These are phyloP conservation scores for Vulpes vulpes DNA, from an alignment of 2,113 vertebrate species.

Conservation along the genomic window DNA sequence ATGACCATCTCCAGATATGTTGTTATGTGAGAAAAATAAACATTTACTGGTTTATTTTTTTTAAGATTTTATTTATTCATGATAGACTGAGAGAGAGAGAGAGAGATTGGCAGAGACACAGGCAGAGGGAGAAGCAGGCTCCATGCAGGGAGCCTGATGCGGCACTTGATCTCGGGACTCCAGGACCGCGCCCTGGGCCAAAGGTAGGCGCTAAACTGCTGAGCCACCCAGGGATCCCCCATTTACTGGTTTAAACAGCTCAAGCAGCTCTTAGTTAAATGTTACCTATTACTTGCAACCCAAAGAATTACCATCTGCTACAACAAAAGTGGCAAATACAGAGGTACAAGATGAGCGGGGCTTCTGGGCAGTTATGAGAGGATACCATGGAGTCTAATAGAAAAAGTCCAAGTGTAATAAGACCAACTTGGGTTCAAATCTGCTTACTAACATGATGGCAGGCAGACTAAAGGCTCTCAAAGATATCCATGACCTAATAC, in stretches of 20 bases:
- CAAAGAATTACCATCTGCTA: background rate
- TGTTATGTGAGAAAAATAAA: constrained; percentile 9
- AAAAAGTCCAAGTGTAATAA: background rate
- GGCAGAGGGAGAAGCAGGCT: too few species aligned
- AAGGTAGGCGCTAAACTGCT: too few species aligned
- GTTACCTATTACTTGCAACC: background rate
- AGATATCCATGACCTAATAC: background rate
- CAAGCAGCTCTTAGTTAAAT: background rate
- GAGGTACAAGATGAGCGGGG: background rate
- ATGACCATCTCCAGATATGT: background rate
- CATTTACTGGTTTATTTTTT: background rate
- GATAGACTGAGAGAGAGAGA: too few species aligned
- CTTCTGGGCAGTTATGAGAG: background rate
- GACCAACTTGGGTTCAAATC: background rate
- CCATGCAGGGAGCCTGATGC: too few species aligned
- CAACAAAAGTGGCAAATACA: background rate
- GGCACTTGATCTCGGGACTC: too few species aligned
- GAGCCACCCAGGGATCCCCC: too few species aligned
- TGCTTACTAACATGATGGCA: background rate
- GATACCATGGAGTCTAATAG: background rate
- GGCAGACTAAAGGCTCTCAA: background rate
- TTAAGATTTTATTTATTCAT: too few species aligned
- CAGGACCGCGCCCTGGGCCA: too few species aligned
- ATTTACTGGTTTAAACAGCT: background rate
- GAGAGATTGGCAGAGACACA: too few species aligned